These are phyloP conservation scores for Sibirionetta formosa DNA, from an alignment of 2,797 vertebrate species.

Conservation along the genomic window DNA sequence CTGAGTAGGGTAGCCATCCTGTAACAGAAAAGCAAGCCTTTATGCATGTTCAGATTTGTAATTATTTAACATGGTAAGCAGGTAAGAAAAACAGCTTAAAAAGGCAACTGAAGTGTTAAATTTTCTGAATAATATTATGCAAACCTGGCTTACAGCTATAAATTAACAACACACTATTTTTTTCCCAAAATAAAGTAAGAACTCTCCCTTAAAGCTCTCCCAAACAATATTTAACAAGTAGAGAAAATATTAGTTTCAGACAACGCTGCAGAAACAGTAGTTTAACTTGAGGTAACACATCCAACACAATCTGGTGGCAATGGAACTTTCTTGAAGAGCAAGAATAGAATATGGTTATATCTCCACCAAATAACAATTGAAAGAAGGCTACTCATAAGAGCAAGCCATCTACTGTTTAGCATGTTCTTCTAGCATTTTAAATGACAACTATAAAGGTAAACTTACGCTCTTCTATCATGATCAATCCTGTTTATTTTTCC, in stretches of 20 bases:
- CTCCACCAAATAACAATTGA: neutral
- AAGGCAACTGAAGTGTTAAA: neutral
- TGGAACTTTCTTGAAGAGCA: neutral
- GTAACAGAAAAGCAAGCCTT: slow-evolving; percentile 36
- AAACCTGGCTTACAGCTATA: neutral
- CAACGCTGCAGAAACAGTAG: neutral
- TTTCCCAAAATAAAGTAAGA: too few species aligned
- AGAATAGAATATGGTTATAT: accelerated
- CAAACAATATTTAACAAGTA: neutral
- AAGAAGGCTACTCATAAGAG: neutral
- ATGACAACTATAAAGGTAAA: neutral
- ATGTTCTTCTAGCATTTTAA: neutral
- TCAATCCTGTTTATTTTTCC: slow-evolving; percentile 99
- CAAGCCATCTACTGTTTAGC: neutral
- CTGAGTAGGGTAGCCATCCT: slow-evolving; percentile 98
- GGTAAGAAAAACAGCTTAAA: neutral
- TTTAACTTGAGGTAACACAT: neutral
- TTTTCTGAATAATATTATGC: neutral
- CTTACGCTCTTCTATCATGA: slow-evolving; percentile 97
- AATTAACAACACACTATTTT: neutral
- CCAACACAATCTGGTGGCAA: neutral
- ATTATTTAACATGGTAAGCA: neutral
- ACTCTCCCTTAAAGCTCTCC: neutral
- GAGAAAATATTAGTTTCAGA: neutral
- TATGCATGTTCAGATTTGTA: neutral